Evolutionary conservation across 2,797 vertebrate genomes (phyloP), one percentile per base, ranked within the genome.

Genomic region (Premnoplex brunnescens): DNA sequence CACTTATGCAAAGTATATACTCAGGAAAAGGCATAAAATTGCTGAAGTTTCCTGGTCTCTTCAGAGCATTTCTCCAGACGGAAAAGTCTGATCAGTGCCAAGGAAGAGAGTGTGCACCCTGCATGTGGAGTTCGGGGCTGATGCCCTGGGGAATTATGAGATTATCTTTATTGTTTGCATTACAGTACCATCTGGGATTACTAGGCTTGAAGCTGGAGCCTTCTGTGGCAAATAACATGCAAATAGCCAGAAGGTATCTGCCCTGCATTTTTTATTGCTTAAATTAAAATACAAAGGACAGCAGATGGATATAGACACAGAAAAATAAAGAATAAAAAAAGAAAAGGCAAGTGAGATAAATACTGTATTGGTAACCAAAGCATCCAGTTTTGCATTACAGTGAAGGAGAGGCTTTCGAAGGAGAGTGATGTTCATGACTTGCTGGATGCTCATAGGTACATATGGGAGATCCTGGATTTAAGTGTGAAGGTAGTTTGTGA

Each of bases 101-200:
- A 78, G 59, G 60, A 92, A 76, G 30, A 84, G 23, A 76, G 13
- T 41, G 13, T 44, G 11, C 2, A 64, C 28, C 17, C 41, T 91
- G 37, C 30, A 43, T 68, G 46, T 43, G 26, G 43, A 44, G 34
- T n/a, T 71, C 37, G 30, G n/a, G 20, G 2, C 41, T 85, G 39
- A 48, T 82, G 27, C 59, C 52, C 30, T 39, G 51, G 21, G 66
- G 73, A 88, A 85, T 94, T 41, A 88, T 23, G 51, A 88, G 69
- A 85, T 95, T 91, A 81, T 84, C 78, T 79, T 69, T 79, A 67
- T 37, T 82, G 36, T 66, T 91, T 91, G 36, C 43, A 64, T 75
- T 86, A 44, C 27, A 44, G 76, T 32, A 19, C 76, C 83, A 90
- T 89, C 92, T 95, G 91, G 58, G 94, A 85, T 48, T 52, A 9